phyloP scores from a whole-genome alignment of 2,888 invertebrate genomes.

The Trilocha varians region DNA sequence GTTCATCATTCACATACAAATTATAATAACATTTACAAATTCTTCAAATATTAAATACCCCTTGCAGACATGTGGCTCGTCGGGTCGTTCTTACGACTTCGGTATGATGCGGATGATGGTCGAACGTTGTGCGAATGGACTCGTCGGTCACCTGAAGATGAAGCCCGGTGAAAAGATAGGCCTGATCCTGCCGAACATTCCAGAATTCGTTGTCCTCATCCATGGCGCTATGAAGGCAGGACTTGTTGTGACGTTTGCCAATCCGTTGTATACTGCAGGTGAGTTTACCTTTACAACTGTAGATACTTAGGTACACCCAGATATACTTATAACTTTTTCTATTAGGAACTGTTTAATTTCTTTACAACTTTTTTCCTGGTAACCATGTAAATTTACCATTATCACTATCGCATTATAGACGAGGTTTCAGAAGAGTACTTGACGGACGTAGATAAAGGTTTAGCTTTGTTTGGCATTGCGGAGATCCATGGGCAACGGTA shows the following conservation, averaged over 20 bases:
- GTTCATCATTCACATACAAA: too few relatives aligned
- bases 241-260: constrained; percentile 78
- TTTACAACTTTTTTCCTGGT: too few relatives aligned
- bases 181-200: constrained; percentile 79
- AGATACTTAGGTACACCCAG: too few relatives aligned
- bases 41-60: too few relatives aligned
- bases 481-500: neutral
- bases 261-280: constrained; percentile 80
- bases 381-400: too few relatives aligned
- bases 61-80: constrained; percentile 77
- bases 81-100: constrained; percentile 77
- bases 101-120: constrained; percentile 74
- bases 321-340: too few relatives aligned
- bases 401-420: too few relatives aligned
- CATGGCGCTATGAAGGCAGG: constrained; percentile 79
- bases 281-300: too few relatives aligned
- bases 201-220: constrained; percentile 78
- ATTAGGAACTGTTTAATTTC: too few relatives aligned
- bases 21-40: too few relatives aligned
- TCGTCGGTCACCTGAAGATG: constrained; percentile 70
- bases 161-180: constrained; percentile 77
- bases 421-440: too few relatives aligned
- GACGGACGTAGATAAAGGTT: neutral
- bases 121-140: constrained; percentile 71
- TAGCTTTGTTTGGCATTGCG: neutral